phyloP scores from a whole-genome alignment of 2,797 vertebrate species.

The Poliocrania exsul region DNA sequence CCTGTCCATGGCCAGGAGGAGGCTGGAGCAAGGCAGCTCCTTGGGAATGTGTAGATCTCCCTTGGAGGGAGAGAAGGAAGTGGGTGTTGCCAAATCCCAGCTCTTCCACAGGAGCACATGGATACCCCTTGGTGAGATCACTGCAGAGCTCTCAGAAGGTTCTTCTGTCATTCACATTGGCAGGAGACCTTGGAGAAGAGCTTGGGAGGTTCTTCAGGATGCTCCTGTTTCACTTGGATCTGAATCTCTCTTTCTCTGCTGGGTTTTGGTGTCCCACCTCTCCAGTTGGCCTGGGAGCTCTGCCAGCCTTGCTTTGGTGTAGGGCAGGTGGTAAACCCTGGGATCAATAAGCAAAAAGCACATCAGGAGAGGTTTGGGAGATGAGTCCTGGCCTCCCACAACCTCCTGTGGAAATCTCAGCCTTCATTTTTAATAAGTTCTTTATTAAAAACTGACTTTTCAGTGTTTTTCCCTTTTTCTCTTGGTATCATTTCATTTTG shows the following conservation, averaged over 20 bases:
- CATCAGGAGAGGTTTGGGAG: background rate
- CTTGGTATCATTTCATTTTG: background rate
- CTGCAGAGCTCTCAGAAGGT: background rate
- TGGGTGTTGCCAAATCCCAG: background rate
- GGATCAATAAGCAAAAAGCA: background rate
- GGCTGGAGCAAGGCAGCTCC: background rate
- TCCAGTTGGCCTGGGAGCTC: background rate
- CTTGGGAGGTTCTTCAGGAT: background rate
- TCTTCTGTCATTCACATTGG: background rate
- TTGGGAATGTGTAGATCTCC: background rate
- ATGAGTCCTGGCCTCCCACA: background rate
- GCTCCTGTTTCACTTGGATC: background rate
- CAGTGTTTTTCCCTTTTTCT: background rate
- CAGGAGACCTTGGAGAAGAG: background rate
- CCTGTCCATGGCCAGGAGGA: rapidly evolving
- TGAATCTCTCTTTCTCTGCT: background rate
- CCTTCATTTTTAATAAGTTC: background rate
- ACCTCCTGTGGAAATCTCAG: background rate
- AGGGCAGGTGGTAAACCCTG: background rate
- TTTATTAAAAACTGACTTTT: background rate
- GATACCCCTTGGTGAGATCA: rapidly evolving
- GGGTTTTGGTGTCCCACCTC: background rate
- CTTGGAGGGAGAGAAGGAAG: background rate
- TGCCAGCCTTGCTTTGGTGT: background rate
- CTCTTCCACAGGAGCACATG: background rate